Conservation (phyloP, 1,140 invertebrate genomes). For the Caenorhabditis elegans region WBcel235 BX284606.5:5439501-5440000, state of each 20-base stretch:
- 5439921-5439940: constrained; percentile 15
- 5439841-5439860: constrained; percentile 18
- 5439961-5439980: constrained; percentile 13
- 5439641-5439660: constrained; percentile 37
- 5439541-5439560: constrained; percentile 35
- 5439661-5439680: constrained; percentile 39
- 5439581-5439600: constrained; percentile 20
- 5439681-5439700: constrained; percentile 58
- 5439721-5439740: background rate
- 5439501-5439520: constrained; percentile 58
- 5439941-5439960: background rate
- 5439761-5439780: constrained; percentile 62
- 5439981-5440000: constrained; percentile 26
- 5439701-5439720: background rate
- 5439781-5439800: constrained; percentile 50
- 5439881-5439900: constrained; percentile 40
- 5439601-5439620: constrained; percentile 54
- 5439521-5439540: constrained; percentile 47
- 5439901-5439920: constrained; percentile 22
- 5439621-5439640: constrained; percentile 55
- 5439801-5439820: constrained; percentile 10
- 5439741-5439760: constrained; percentile 51
- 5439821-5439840: constrained; percentile 50
- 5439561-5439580: background rate
- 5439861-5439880: background rate